Base-by-base conservation (phyloP, 2,888 invertebrate genomes). In the Octodonta nipae region DNA sequence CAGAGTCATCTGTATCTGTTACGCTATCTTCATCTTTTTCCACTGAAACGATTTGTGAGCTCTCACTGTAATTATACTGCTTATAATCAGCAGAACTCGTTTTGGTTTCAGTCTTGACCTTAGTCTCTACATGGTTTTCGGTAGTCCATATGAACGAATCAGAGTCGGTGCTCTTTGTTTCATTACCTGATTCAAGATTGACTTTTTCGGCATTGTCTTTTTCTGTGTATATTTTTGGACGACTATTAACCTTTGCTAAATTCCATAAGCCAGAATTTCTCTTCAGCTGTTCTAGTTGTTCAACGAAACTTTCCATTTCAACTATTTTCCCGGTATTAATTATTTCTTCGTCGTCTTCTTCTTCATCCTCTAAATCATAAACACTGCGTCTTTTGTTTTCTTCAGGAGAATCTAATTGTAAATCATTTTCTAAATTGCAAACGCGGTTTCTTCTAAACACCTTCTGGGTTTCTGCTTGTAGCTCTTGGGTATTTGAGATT, bases 81-180 rank as follows among this genome's bases (percentile, higher is more conserved):
- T 47, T 55, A 57, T 58, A 59, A 50, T 49, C 46, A 51, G 54
- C 37, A 43, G 57, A 59, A 46, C 41, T 26, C n/a, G 4, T 12
- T 29, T 13, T 10, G n/a, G n/a, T 13, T 5, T 29, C 29, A 11
- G n/a, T n/a, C 3, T 22, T 11, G n/a, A 22, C 11, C 11, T 10
- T 4, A 10, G n/a, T 3, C 11, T 22, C 22, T 4, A 11, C 22
- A 22, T 22, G 22, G 22, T 22, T 22, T 22, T 10, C 4, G n/a
- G n/a, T 22, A 4, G 11, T 22, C 22, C 11, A n/a, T 20, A 7
- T 20, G n/a, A n/a, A 7, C n/a, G 6, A n/a, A 20, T 20, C n/a
- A n/a, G n/a, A n/a, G n/a, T n/a, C n/a, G n/a, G n/a, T n/a, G n/a
- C n/a, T n/a, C n/a, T n/a, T n/a, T n/a, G n/a, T n/a, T n/a, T n/a